Base-by-base conservation (phyloP, 2,797 vertebrate species). In the Ctenopoma multispine region DNA sequence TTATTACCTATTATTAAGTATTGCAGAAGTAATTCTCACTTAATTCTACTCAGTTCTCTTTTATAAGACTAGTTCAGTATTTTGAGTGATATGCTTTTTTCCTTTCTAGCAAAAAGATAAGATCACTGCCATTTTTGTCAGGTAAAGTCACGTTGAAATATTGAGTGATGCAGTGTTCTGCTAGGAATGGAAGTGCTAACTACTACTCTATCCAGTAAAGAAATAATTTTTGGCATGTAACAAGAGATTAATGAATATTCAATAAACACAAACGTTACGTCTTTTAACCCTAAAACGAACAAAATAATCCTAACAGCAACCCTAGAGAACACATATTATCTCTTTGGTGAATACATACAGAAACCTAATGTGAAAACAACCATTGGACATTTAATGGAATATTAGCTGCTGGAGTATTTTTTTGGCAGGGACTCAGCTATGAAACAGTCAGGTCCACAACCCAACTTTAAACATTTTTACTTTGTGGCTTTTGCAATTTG, bases 81-180 rank as follows among this genome's bases (percentile, higher is more conserved):
- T 67, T 44, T 51, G 18, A 13, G 40, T 36, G 60, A 46, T 10
- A 4, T 1, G 11, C 13, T 18, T 17, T 9, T 27, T 34, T 51
- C 4, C 7, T 40, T 54, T 34, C 17, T 36, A 46, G 29, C 13
- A 48, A 8, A 47, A 13, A 24, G n/a, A 59, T 41, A 7, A 50
- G 10, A 31, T 43, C 23, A 48, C 15, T 17, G 23, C 27, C 4
- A 8, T 5, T 24, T 4, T 18, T 47, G 23, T 40, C 46, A 12
- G 29, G 34, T 58, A 58, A 66, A 58, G 58, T 46, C 62, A 44
- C 46, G 40, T 20, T 44, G 21, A 41, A 34, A 9, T 34, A 34
- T 34, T 34, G 31, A 34, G 31, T 34, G 8, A 34, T 34, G 31
- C 31, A 34, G 31, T 34, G 36, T 36, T 10, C 29, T 31, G 29